Conservation (phyloP, 2,888 invertebrate species). For the Andrena hattorfiana region DNA sequence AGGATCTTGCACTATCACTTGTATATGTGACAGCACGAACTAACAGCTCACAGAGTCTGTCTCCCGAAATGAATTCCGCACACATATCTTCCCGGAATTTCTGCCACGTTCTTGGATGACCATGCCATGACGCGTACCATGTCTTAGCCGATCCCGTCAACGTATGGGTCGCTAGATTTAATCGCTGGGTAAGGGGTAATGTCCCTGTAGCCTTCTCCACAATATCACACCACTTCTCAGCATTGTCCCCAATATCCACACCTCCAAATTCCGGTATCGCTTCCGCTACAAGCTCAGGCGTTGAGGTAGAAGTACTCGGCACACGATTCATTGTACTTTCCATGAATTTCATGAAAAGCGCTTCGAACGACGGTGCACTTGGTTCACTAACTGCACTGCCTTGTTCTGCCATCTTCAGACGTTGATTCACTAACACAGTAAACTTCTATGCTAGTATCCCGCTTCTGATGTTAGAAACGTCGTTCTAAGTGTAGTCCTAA, state of each 20-base stretch:
- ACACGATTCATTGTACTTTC: neutral
- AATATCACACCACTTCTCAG: constrained; percentile 14
- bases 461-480: neutral
- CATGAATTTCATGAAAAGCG: constrained; percentile 6
- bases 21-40: constrained; percentile 7
- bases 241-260: constrained; percentile 1
- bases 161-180: constrained; percentile 7
- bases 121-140: constrained; percentile 4
- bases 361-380: neutral
- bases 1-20: constrained; percentile 1
- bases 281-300: neutral
- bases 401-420: neutral
- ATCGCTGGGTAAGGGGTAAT: neutral
- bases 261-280: constrained; percentile 11
- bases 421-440: neutral
- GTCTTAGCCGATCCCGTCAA: constrained; percentile 8
- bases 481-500: fast-evolving
- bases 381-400: neutral
- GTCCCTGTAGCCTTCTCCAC: neutral
- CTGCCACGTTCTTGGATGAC: constrained; percentile 10
- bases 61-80: neutral
- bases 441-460: neutral
- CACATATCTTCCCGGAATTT: constrained; percentile 12
- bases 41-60: constrained; percentile 11
- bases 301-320: neutral